phyloP scores from a whole-genome alignment of 2,888 invertebrate species.

The Ormyrus thymus region DNA sequence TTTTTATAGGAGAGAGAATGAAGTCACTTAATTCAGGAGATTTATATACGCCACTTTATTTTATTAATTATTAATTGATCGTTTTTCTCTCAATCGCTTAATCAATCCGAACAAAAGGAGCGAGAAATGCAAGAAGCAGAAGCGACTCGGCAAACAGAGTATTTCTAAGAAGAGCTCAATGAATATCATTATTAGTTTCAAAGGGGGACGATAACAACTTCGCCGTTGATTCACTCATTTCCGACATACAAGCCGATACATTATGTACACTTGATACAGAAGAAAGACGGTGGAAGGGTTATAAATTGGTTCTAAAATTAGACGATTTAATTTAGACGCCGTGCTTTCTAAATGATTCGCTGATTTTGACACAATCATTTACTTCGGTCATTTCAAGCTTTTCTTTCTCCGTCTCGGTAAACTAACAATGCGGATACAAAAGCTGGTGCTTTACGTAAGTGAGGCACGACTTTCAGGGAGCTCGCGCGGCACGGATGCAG shows the following conservation, averaged over 20 bases:
- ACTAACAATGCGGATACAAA: neutral
- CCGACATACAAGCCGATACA: constrained; percentile 2
- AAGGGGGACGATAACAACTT: constrained; percentile 28
- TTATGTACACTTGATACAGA: neutral
- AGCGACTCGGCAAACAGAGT: constrained; percentile 2
- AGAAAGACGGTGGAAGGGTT: neutral
- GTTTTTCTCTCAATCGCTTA: too few species aligned
- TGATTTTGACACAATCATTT: neutral
- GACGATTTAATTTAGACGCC: neutral
- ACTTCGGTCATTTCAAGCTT: neutral
- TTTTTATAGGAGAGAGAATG: too few species aligned
- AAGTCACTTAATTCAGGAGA: too few species aligned
- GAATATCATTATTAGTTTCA: constrained; percentile 23
- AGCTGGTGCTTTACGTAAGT: too few species aligned
- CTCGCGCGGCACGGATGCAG: too few species aligned
- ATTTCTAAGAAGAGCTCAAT: constrained; percentile 38
- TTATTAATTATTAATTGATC: too few species aligned
- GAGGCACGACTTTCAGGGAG: too few species aligned
- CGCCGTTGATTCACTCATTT: constrained; percentile 31
- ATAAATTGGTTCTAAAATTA: neutral
- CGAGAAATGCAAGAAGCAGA: neutral
- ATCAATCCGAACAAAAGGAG: too few species aligned
- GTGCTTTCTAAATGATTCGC: neutral
- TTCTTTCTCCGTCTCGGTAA: neutral
- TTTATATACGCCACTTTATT: too few species aligned